Evolutionary conservation across 2,888 invertebrate species (phyloP).

Genomic region (Nesidiocoris tenuis): DNA sequence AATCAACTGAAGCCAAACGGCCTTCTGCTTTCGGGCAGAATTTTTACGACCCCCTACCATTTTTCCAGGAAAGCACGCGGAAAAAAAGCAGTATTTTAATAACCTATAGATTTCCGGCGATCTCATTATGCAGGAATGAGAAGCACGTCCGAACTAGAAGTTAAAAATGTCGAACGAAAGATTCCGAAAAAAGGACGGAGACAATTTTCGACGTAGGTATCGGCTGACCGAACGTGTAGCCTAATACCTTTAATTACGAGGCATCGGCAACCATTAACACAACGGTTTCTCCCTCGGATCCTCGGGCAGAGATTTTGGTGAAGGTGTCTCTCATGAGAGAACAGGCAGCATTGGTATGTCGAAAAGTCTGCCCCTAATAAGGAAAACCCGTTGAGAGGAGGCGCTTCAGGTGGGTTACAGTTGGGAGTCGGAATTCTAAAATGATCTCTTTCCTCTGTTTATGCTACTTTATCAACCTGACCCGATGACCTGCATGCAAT

Average conservation of each 20-base stretch:
- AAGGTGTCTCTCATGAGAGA: background rate
- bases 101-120: slow-evolving; percentile 18
- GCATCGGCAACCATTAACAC: slow-evolving; percentile 10
- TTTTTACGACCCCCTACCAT: background rate
- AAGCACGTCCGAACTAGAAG: background rate
- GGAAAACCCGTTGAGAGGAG: too few relatives aligned
- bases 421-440: too few relatives aligned
- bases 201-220: slow-evolving; percentile 18
- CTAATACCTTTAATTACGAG: slow-evolving; percentile 26
- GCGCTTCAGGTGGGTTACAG: too few relatives aligned
- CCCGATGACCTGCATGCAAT: too few relatives aligned
- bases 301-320: background rate
- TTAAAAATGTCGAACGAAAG: slow-evolving; percentile 8
- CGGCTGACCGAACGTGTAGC: background rate
- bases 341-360: too few relatives aligned
- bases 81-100: background rate
- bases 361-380: too few relatives aligned
- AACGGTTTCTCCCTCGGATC: slow-evolving; percentile 5
- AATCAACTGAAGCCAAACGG: too few relatives aligned
- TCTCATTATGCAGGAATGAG: slow-evolving; percentile 35
- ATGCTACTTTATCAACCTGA: too few relatives aligned
- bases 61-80: background rate
- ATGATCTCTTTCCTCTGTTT: too few relatives aligned
- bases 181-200: background rate
- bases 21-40: background rate